phyloP scores from a whole-genome alignment of 1,140 invertebrate species.

The Muscidifurax raptorellus region DNA sequence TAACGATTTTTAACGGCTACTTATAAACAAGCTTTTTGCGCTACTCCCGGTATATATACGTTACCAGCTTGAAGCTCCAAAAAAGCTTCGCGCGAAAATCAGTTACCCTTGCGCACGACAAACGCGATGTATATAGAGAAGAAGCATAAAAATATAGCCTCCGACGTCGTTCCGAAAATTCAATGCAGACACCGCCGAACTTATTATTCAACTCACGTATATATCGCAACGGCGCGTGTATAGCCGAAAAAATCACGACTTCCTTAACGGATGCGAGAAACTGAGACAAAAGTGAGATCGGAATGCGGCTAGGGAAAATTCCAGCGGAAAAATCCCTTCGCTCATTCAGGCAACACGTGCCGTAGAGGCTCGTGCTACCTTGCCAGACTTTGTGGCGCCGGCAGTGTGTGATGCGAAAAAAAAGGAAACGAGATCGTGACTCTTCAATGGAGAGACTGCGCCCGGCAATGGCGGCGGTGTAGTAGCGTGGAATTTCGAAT shows the following conservation, averaged over 20 bases:
- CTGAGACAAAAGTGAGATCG: constrained; percentile 32
- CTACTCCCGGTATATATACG: no score
- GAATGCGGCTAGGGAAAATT: constrained; percentile 38
- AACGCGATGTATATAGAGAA: not conserved
- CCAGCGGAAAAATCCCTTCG: constrained; percentile 20
- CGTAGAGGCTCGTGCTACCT: no score
- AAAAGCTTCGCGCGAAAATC: no score
- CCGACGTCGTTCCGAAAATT: no score
- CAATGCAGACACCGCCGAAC: not conserved
- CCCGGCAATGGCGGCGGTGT: not conserved
- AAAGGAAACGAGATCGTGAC: constrained; percentile 50
- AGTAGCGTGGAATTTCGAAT: not conserved
- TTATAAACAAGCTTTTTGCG: not conserved
- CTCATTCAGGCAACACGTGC: constrained; percentile 40
- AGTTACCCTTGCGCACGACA: no score
- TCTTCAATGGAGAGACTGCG: constrained; percentile 37
- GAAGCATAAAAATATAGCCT: not conserved
- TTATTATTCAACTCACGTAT: constrained; percentile 52
- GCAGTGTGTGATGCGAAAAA: constrained; percentile 4
- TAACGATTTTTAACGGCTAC: not conserved
- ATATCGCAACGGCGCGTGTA: not conserved
- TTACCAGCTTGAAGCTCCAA: no score
- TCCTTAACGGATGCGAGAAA: constrained; percentile 13
- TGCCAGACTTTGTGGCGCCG: constrained; percentile 33
- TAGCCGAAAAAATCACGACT: constrained; percentile 27